These are phyloP conservation scores for Prosopocoilus inquinatus DNA, from an alignment of 2,888 invertebrate genomes.

Conservation along the genomic window DNA sequence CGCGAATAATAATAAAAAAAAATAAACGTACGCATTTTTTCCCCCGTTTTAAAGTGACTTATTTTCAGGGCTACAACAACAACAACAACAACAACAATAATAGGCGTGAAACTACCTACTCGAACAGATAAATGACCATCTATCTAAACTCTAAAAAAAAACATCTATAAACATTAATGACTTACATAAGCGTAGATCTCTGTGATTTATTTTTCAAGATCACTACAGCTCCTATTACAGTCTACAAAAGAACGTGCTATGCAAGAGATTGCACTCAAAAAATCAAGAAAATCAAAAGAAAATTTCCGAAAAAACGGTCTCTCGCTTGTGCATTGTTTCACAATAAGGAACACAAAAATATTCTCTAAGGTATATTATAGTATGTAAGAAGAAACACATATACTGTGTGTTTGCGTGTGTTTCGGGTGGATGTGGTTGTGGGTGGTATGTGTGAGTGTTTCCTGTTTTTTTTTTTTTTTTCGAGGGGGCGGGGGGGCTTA, in stretches of 20 bases:
- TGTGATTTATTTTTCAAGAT: slow-evolving; percentile 1
- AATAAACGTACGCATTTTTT: not conserved
- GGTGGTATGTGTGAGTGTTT: slow-evolving; percentile 1
- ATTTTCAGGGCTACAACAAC: not conserved
- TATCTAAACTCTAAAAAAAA: slow-evolving; percentile 2
- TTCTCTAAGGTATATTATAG: too few relatives aligned
- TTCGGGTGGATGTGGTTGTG: not conserved
- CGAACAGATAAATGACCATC: not conserved
- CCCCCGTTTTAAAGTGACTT: not conserved
- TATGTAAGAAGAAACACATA: not conserved
- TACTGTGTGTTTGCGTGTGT: not conserved
- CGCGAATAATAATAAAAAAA: too few relatives aligned
- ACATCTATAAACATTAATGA: slow-evolving; percentile 19
- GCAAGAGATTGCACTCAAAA: not conserved
- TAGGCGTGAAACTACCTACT: not conserved
- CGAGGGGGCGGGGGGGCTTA: too few relatives aligned
- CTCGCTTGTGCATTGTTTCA: slow-evolving; percentile 1
- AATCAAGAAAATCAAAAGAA: not conserved
- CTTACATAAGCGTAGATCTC: slow-evolving; percentile 23
- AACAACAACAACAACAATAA: too few relatives aligned
- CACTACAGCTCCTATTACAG: not conserved
- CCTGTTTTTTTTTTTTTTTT: slow-evolving; percentile 1
- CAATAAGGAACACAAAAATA: slow-evolving; percentile 4
- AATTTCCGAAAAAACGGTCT: not conserved
- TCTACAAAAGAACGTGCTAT: slow-evolving; percentile 1